Percentiles rank a stretch among this genome's conserved stretches.
These are phyloP conservation scores for Nasalis larvatus DNA, from an alignment of 2,113 vertebrate genomes.

Conservation along the genomic window DNA sequence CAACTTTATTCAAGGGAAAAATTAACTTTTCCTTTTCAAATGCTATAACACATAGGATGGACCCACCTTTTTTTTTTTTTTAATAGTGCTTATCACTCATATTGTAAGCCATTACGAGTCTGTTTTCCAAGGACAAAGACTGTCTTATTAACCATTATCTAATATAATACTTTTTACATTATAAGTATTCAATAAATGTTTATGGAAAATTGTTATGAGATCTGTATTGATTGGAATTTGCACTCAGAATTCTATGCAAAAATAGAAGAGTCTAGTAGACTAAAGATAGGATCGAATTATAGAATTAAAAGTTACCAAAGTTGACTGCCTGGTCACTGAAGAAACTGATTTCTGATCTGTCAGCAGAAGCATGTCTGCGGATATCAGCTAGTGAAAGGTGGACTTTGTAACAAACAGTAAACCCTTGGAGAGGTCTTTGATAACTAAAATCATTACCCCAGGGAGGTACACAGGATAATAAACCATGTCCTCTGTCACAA, in stretches of 20 bases:
- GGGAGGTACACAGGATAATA: conserved; percentile 13
- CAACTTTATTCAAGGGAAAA: background rate
- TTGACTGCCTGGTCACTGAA: background rate
- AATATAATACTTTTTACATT: background rate
- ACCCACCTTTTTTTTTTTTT: background rate
- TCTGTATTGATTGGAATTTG: background rate
- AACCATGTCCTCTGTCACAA: background rate
- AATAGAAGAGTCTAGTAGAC: background rate
- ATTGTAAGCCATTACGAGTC: background rate
- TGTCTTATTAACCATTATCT: background rate
- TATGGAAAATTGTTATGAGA: conserved; percentile 14
- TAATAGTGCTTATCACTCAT: background rate
- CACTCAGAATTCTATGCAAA: conserved; percentile 14
- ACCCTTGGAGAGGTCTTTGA: background rate
- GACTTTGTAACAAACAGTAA: conserved; percentile 10
- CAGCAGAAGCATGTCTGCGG: background rate
- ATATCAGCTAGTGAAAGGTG: conserved; percentile 17
- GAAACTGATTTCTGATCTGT: conserved; percentile 27
- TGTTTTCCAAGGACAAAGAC: conserved; percentile 13
- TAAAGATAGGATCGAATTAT: background rate
- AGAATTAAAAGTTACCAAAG: conserved; percentile 44
- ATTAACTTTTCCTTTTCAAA: conserved; percentile 32
- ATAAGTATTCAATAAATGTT: background rate
- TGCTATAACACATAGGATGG: background rate
- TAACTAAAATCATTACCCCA: conserved; percentile 10